Conservation (phyloP, 2,113 vertebrate genomes). For the Calyptomena viridis region DNA sequence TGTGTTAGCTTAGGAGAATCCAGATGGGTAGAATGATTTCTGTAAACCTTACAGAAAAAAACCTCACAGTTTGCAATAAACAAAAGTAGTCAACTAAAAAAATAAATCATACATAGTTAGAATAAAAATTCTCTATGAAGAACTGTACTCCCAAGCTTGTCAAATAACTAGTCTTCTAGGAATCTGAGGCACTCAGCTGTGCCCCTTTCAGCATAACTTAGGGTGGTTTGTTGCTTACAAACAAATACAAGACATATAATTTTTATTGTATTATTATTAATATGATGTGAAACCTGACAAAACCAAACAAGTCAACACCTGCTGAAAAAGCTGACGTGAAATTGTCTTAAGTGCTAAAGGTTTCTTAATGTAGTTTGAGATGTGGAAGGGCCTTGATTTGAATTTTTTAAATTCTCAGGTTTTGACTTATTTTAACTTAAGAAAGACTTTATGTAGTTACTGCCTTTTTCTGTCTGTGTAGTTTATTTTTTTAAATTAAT, state of each 20-base stretch:
- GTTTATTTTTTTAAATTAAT: not conserved
- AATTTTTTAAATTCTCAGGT: not conserved
- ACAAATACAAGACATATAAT: slow-evolving; percentile 18
- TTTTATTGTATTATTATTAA: slow-evolving; percentile 35
- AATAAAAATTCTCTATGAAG: slow-evolving; percentile 29
- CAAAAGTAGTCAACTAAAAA: slow-evolving; percentile 1
- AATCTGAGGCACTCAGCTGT: slow-evolving; percentile 4
- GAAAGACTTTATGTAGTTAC: not conserved
- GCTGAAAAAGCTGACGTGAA: not conserved
- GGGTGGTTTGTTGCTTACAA: slow-evolving; percentile 63
- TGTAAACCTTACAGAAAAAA: slow-evolving; percentile 59
- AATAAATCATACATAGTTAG: not conserved
- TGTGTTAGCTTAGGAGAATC: slow-evolving; percentile 31
- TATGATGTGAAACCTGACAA: slow-evolving; percentile 27
- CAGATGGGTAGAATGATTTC: slow-evolving; percentile 19
- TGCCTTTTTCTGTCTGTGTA: not conserved
- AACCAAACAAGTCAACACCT: slow-evolving; percentile 36
- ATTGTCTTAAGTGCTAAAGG: slow-evolving; percentile 9
- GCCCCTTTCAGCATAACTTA: slow-evolving; percentile 25
- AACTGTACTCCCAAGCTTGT: not conserved
- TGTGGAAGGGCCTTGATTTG: slow-evolving; percentile 9
- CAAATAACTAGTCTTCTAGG: slow-evolving; percentile 26
- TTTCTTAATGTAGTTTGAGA: not conserved
- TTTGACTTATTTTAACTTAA: slow-evolving; percentile 5
- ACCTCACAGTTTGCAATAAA: slow-evolving; percentile 32